These are phyloP conservation scores for Dallia pectoralis DNA, from an alignment of 2,797 vertebrate genomes.

Conservation along the genomic window DNA sequence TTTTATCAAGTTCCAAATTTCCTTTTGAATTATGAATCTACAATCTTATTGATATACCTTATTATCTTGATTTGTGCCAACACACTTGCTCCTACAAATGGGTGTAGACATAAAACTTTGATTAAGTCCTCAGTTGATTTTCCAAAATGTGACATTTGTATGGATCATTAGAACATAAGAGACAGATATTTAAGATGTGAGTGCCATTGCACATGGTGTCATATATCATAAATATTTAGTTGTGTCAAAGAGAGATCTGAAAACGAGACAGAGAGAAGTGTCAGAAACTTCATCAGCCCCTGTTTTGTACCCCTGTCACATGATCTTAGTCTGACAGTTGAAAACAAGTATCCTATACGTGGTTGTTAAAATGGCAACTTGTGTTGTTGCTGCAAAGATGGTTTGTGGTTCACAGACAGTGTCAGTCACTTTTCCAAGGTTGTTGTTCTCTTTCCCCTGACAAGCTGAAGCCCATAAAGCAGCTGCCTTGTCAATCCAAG, in stretches of 20 bases:
- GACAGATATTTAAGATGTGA: background rate
- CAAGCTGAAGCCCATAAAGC: background rate
- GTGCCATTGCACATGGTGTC: no score
- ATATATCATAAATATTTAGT: background rate
- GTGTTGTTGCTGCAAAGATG: background rate
- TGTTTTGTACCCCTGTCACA: no score
- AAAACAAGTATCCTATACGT: background rate
- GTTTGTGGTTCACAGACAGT: background rate
- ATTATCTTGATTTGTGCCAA: background rate
- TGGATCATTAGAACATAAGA: background rate
- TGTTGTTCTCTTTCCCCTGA: background rate
- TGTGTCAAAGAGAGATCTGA: background rate
- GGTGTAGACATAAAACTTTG: background rate
- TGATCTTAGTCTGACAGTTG: background rate
- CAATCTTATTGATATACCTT: background rate
- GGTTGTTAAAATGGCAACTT: background rate
- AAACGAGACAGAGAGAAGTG: background rate
- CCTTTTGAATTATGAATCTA: background rate
- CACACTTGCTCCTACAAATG: background rate
- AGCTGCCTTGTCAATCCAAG: conserved; percentile 43
- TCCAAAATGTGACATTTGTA: background rate
- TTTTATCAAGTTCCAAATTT: background rate
- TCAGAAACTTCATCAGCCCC: background rate
- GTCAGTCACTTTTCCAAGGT: background rate
- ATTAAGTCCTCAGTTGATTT: background rate